Evolutionary conservation across 2,797 vertebrate species (phyloP).

Genomic region (Acanthopagrus latus): DNA sequence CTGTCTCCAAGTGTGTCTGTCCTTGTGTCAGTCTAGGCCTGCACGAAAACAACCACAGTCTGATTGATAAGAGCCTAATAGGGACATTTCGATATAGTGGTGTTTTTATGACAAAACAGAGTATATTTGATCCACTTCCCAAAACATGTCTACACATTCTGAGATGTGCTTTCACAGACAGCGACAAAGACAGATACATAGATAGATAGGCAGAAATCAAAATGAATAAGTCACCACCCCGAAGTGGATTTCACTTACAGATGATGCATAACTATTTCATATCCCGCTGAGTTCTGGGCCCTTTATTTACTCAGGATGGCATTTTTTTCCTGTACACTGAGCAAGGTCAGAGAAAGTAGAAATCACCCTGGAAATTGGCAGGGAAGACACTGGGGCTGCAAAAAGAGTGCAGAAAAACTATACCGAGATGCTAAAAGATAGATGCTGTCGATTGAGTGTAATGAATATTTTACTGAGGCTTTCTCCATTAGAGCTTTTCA

Average conservation of each 20-base stretch:
- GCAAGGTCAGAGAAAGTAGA: constrained; percentile 75
- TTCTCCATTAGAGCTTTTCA: constrained; percentile 87
- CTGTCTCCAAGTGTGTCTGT: constrained; percentile 28
- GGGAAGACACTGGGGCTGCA: constrained; percentile 55
- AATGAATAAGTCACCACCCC: constrained; percentile 83
- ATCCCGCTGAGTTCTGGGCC: constrained; percentile 61
- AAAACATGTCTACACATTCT: constrained; percentile 42
- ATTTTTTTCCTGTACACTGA: constrained; percentile 59
- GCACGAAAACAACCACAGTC: constrained; percentile 24
- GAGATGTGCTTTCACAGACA: constrained; percentile 32
- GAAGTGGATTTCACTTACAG: constrained; percentile 81
- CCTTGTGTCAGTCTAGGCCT: constrained; percentile 14
- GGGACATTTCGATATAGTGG: constrained; percentile 11
- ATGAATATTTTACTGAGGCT: constrained; percentile 88
- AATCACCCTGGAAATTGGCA: constrained; percentile 63
- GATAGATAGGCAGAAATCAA: constrained; percentile 58
- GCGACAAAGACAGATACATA: constrained; percentile 41
- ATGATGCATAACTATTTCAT: constrained; percentile 86
- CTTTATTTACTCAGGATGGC: constrained; percentile 82
- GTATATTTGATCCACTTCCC: constrained; percentile 35
- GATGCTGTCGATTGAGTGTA: constrained; percentile 84
- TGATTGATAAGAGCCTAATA: constrained; percentile 39
- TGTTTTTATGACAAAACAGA: constrained; percentile 38
- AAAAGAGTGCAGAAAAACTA: constrained; percentile 64
- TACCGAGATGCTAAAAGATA: constrained; percentile 82